Percentiles rank a stretch among this genome's conserved stretches.
These are phyloP conservation scores for Microcebus murinus DNA, from an alignment of 2,113 vertebrate species.

Conservation along the genomic window DNA sequence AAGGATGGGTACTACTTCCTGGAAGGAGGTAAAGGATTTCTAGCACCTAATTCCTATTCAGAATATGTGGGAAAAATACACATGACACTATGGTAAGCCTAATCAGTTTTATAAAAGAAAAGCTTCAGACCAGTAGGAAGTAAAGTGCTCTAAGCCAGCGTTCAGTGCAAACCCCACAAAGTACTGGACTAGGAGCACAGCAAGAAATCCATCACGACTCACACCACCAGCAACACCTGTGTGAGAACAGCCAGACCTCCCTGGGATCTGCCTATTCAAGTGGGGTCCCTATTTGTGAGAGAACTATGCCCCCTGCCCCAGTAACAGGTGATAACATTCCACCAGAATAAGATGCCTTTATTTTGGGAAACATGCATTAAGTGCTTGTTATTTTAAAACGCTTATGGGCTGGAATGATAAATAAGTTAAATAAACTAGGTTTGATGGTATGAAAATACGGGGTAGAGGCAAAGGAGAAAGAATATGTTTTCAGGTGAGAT, in stretches of 20 bases:
- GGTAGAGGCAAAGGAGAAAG: constrained; percentile 33
- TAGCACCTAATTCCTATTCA: neutral
- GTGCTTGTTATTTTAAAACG: constrained; percentile 56
- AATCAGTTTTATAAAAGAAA: neutral
- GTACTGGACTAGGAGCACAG: neutral
- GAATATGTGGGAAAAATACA: neutral
- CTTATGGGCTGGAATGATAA: neutral
- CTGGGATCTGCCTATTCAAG: neutral
- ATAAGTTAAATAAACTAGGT: neutral
- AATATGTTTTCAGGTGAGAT: constrained; percentile 61
- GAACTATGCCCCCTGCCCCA: neutral
- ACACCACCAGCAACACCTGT: neutral
- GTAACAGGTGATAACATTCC: neutral
- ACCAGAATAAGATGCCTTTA: constrained; percentile 9
- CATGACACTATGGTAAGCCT: neutral
- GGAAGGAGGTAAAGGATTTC: neutral
- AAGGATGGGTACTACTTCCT: neutral
- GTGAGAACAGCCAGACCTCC: neutral
- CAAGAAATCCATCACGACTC: neutral
- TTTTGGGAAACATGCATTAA: constrained; percentile 21
- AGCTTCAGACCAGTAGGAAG: neutral
- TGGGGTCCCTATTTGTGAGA: neutral
- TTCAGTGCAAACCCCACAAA: neutral
- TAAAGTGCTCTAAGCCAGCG: neutral
- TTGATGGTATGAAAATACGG: constrained; percentile 39